phyloP scores from a whole-genome alignment of 2,797 vertebrate species.

The Loriculus beryllinus region DNA sequence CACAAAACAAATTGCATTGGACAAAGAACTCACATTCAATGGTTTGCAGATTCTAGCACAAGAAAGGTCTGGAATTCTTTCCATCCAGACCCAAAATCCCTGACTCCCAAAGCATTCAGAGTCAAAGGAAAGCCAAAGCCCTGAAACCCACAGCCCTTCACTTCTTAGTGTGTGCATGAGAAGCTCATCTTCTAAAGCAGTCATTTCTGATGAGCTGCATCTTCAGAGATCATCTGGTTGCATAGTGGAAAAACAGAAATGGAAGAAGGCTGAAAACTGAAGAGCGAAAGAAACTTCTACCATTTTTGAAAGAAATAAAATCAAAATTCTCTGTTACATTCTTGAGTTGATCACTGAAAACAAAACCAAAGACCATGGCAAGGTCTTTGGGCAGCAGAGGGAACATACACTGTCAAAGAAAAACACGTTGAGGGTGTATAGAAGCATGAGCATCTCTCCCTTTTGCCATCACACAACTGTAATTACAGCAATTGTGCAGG shows the following conservation, averaged over 20 bases:
- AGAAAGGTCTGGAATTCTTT: neutral
- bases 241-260: neutral
- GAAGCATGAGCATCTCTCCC: neutral
- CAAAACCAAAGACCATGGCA: neutral
- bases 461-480: neutral
- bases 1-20: neutral
- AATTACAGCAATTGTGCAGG: neutral
- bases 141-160: neutral
- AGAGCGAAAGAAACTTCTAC: neutral
- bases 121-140: neutral
- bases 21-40: neutral
- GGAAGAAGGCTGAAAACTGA: neutral
- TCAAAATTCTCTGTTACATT: neutral
- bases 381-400: neutral
- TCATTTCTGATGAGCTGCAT: neutral
- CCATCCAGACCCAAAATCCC: neutral
- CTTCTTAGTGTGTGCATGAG: neutral
- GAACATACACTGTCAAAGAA: neutral
- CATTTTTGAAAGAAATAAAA: neutral
- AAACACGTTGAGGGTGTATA: neutral
- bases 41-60: neutral
- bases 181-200: neutral
- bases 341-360: neutral
- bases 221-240: neutral
- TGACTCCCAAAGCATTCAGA: neutral